Evolutionary conservation across 2,113 vertebrate species (phyloP), one percentile per base, ranked within the genome.

Genomic region (Sinocyclocheilus rhinocerous): DNA sequence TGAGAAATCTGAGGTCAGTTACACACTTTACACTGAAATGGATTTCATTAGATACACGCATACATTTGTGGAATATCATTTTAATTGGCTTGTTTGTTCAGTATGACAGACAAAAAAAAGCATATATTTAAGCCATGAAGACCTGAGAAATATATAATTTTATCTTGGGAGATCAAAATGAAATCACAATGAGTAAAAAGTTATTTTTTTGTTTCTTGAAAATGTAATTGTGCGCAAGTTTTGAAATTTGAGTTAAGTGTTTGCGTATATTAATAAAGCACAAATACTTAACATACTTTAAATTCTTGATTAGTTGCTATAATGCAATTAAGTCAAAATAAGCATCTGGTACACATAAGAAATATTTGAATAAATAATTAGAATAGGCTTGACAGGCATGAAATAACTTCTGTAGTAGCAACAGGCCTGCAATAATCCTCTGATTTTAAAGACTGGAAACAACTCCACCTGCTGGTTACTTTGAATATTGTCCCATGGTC

Each of bases 381-480:
- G 1, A 22, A 22, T 6, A 20, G 65, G 65, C 3, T 69, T 33
- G 0, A 59, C 29, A 0, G 3, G 2, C 29, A 42, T 20, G 18
- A 42, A 11, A 12, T 12, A 73, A 6, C 70, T 42, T 20, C 18
- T 42, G 8, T 42, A 42, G 29, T 39, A 72, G 22, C 72, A 48
- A 22, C 8, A 24, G 22, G 11, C 72, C 42, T 13, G 3, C 2
- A 59, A 1, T 10, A 36, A 59, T n/a, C 16, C 2, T 55, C 50
- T n/a, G 52, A n/a, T 22, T 79, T 79, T 26, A 81, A 61, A 79
- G 52, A 42, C 20, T 4, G 13, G 15, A 81, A 65, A 67, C 61
- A 5, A 6, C 39, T 48, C 79, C 59, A 26, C 24, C 79, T 48
- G 79, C 79, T 81, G 79, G 79, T n/a, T 63, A 29, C 16, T 16